A percentile compares a stretch with the other conserved stretches of the same genome.
Conservation (phyloP, 1,140 invertebrate species). For the Magallana gigas region DNA sequence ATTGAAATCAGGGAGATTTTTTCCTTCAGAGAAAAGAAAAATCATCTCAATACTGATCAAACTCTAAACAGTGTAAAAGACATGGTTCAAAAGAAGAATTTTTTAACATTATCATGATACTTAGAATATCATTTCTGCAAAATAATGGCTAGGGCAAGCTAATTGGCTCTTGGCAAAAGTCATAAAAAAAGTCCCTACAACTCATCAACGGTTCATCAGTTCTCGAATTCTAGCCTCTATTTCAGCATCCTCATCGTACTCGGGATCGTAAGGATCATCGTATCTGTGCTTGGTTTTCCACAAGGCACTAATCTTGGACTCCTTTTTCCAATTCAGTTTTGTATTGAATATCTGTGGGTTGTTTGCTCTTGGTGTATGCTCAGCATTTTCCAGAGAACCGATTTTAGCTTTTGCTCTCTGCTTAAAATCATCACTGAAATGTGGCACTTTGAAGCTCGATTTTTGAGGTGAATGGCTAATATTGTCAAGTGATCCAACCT, state of each 20-base stretch:
- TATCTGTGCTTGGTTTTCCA: constrained; percentile 49
- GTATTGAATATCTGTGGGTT: constrained; percentile 41
- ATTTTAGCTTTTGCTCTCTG: constrained; percentile 82
- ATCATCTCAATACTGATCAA: too few species aligned
- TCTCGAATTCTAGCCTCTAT: constrained; percentile 59
- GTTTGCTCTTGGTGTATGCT: constrained; percentile 81
- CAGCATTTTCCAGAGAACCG: constrained; percentile 92
- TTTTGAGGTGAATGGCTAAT: constrained; percentile 76
- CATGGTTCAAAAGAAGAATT: too few species aligned
- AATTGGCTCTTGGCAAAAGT: background rate
- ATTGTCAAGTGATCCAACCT: constrained; percentile 83
- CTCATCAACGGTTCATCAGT: constrained; percentile 42
- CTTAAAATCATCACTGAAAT: constrained; percentile 56
- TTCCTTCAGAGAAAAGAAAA: too few species aligned
- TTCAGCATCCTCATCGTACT: constrained; percentile 54
- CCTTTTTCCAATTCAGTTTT: constrained; percentile 51
- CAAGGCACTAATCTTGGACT: constrained; percentile 53
- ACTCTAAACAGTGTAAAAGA: too few species aligned
- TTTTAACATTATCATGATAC: too few species aligned
- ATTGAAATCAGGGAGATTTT: too few species aligned
- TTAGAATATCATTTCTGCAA: too few species aligned
- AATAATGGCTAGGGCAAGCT: background rate
- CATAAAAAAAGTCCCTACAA: background rate
- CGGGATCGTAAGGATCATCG: constrained; percentile 48
- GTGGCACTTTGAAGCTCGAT: constrained; percentile 62